Evolutionary conservation across 2,113 vertebrate genomes (phyloP), one percentile per base, ranked within the genome.

Genomic region (Neotragus moschatus): DNA sequence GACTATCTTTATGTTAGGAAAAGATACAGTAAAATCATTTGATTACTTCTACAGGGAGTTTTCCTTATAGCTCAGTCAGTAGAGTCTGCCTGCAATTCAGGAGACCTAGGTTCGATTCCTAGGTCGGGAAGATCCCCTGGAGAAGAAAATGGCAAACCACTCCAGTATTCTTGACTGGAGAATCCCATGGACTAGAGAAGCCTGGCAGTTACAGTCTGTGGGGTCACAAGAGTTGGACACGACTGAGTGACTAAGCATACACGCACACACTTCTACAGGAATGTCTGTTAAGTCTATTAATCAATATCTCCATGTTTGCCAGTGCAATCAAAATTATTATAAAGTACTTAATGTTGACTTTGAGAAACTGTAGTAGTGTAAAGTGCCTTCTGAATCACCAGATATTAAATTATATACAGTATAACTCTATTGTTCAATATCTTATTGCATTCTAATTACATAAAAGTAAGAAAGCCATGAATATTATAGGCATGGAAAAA

Each of bases 341-440:
- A 63, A 95, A 95, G 33, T 95, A 70, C 28, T 19, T 55, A 95
- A n/a, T 89, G 70, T 84, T 84, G 66, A 97, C 88, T 97, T 81
- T 45, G 47, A 93, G 79, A 95, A 95, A 58, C 25, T 63, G 1
- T 80, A 96, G 92, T 88, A 96, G 66, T 25, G 90, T 98, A 91
- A 94, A 97, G 77, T 97, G 61, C 45, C 92, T 92, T 97, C 77
- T 95, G 82, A 97, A 79, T 96, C 94, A 91, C 88, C 73, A 94
- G 90, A 96, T 33, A 97, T 96, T 90, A 88, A 92, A 97, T 97
- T 96, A 88, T 4, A n/a, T 25, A 10, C 49, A 70, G 21, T 88
- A 81, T 91, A 92, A 91, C 94, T 93, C 91, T 91, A 96, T 96
- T 96, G 4, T 95, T 95, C 53, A 84, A 66, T 88, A 94, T 84